phyloP scores from a whole-genome alignment of 2,797 vertebrate genomes.

The Scarus forsteni region DNA sequence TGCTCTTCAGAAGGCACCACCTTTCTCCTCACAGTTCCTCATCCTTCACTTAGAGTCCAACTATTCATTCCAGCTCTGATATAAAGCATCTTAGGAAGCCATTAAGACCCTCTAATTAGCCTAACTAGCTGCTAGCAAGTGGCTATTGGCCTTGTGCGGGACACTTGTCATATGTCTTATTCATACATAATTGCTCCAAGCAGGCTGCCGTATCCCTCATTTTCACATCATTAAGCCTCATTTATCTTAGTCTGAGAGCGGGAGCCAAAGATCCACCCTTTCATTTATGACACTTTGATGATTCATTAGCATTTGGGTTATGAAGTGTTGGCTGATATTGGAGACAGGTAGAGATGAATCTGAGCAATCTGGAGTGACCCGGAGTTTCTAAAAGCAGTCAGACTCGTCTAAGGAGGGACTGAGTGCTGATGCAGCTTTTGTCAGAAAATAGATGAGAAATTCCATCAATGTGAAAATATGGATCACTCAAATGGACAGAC shows the following conservation, averaged over 20 bases:
- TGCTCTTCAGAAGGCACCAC: conserved; percentile 30
- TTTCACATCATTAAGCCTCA: conserved; percentile 66
- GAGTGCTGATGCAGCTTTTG: conserved; percentile 20
- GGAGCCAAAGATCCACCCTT: conserved; percentile 54
- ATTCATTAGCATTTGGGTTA: conserved; percentile 57
- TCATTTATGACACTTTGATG: conserved; percentile 59
- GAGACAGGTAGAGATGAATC: conserved; percentile 21
- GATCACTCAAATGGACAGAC: conserved; percentile 38
- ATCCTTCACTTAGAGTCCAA: conserved; percentile 42
- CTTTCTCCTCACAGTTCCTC: conserved; percentile 36
- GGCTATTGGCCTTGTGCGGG: conserved; percentile 53
- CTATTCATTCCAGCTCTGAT: conserved; percentile 39
- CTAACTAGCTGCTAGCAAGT: conserved; percentile 76
- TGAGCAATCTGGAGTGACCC: conserved; percentile 31
- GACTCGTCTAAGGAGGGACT: conserved; percentile 15
- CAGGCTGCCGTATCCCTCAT: conserved; percentile 65
- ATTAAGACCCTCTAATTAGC: conserved; percentile 70
- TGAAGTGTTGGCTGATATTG: conserved; percentile 39
- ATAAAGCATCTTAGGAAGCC: conserved; percentile 46
- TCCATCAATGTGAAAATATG: conserved; percentile 65
- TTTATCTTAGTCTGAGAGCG: conserved; percentile 56
- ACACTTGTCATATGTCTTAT: conserved; percentile 72
- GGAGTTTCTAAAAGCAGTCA: conserved; percentile 24
- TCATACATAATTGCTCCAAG: conserved; percentile 71
- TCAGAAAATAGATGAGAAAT: conserved; percentile 54